Percentiles rank a stretch among this genome's conserved stretches.
Conservation (phyloP, 2,888 invertebrate species). For the Apotomis betuletana region DNA sequence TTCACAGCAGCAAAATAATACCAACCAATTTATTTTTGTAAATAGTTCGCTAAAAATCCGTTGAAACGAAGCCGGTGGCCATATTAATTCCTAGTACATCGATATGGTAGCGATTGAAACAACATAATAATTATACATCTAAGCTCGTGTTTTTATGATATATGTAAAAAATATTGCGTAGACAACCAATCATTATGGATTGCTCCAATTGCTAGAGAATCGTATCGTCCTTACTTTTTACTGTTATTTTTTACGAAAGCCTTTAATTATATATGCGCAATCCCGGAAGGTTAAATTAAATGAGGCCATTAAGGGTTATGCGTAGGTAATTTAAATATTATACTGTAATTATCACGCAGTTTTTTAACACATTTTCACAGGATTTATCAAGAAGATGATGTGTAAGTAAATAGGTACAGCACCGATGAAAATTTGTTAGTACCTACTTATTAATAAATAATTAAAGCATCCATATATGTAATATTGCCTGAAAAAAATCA, state of each 20-base stretch:
- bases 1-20: too few relatives aligned
- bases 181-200: conserved; percentile 36
- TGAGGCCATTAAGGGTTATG: conserved; percentile 26
- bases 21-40: too few relatives aligned
- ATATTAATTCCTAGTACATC: conserved; percentile 3
- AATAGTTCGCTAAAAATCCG: conserved; percentile 1
- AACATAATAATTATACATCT: conserved; percentile 15
- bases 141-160: conserved; percentile 11
- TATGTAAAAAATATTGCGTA: conserved; percentile 27
- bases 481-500: too few relatives aligned
- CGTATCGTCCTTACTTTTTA: conserved; percentile 34
- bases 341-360: background rate
- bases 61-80: conserved; percentile 1
- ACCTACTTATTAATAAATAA: too few relatives aligned
- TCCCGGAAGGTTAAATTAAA: conserved; percentile 22
- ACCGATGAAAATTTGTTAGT: too few relatives aligned
- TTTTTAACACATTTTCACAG: background rate
- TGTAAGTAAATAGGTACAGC: too few relatives aligned
- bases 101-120: conserved; percentile 25
- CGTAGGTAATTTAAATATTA: background rate
- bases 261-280: conserved; percentile 24
- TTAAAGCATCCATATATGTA: too few relatives aligned
- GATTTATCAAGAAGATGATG: too few relatives aligned
- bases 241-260: conserved; percentile 25
- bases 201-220: conserved; percentile 33